Percentiles rank a stretch among this genome's conserved stretches.
Conservation (phyloP, 2,113 vertebrate species). For the Podarcis cretensis region DNA sequence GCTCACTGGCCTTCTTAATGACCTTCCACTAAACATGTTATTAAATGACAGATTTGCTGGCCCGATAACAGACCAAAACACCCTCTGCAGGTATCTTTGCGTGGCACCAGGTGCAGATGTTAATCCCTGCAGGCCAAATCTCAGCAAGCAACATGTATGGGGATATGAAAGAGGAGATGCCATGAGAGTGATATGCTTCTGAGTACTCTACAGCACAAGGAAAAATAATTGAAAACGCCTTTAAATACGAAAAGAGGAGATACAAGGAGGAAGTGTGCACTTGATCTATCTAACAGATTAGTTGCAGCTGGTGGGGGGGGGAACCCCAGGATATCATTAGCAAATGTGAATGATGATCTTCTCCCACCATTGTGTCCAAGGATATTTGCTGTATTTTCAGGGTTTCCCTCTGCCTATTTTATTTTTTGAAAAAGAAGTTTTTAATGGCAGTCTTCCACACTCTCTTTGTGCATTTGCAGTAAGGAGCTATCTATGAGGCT, state of each 20-base stretch:
- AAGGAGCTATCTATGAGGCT: neutral
- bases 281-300: neutral
- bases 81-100: slow-evolving; percentile 31
- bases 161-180: neutral
- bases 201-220: slow-evolving; percentile 1
- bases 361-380: neutral
- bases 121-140: neutral
- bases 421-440: neutral
- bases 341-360: slow-evolving; percentile 13
- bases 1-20: slow-evolving; percentile 11
- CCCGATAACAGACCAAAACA: slow-evolving; percentile 44
- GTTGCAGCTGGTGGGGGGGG: neutral
- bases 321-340: neutral
- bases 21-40: slow-evolving; percentile 14
- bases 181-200: neutral
- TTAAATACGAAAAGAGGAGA: neutral
- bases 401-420: neutral
- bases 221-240: slow-evolving; percentile 2
- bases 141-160: neutral
- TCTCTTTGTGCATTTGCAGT: neutral
- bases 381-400: neutral
- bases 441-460: neutral
- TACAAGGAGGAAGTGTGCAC: neutral
- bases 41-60: slow-evolving; percentile 31
- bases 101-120: slow-evolving; percentile 29